Base-by-base conservation (phyloP, 2,888 invertebrate species). In the Ectropis crepuscularia region DNA sequence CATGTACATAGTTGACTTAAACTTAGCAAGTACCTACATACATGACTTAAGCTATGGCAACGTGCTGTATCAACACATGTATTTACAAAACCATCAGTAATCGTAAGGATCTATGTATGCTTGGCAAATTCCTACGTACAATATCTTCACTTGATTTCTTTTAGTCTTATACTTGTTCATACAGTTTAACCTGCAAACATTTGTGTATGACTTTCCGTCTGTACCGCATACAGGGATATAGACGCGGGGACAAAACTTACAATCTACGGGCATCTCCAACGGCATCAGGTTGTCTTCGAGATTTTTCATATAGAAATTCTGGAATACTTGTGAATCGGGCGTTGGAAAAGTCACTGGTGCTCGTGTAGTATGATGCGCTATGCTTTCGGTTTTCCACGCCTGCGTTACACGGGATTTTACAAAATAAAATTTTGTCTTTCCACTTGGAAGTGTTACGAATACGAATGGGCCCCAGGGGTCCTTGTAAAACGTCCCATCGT, bases 171-270 rank as follows among this genome's bases (percentile, higher is more conserved):
- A 2, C 5, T 45, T 46, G 37, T 55, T 55, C 47, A 47, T 41
- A 16, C 55, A 55, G 8, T 5, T 6, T 28, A 55, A 2, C 8
- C 38, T 46, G 6, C 55, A 55, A 2, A 48, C 10, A 6, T 55
- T 55, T 0, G 39, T 55, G 47, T 55, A 55, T 9, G 47, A 47
- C 16, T 11, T 46, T 0, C 55, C 55, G 7, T 55, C 55, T 5
- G 47, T 8, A 5, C 55, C 55, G 28, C 55, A 55, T 0, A 55
- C 55, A 2, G 55, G 55, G 6, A 55, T 47, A 9, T 55, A 55
- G 6, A 47, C 28, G 1, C 55, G 12, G 4, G 55, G 55, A 10
- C 55, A 55, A 10, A 5, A 38, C 5, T n/a, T 28, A n/a, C 55
- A 55, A 6, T 39, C 28, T 8, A 46, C 5, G 0, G 0, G 5